phyloP scores from a whole-genome alignment of 2,113 vertebrate genomes.

The Machaerirhynchus nigripectus region DNA sequence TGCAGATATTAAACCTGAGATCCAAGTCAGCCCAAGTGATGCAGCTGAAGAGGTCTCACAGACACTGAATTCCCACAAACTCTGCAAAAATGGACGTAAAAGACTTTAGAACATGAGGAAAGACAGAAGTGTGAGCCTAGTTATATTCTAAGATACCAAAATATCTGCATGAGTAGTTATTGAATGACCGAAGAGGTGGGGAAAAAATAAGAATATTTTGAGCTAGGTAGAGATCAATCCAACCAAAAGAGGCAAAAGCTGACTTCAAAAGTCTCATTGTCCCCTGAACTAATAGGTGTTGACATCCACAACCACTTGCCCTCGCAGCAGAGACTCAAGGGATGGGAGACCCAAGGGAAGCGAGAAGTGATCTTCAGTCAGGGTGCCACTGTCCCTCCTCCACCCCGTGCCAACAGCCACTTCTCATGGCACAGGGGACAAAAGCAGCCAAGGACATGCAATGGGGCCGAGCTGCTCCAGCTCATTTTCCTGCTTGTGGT shows the following conservation, averaged over 20 bases:
- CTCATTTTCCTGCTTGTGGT: accelerated
- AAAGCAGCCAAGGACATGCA: accelerated
- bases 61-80: not conserved
- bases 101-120: not conserved
- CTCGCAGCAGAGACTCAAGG: not conserved
- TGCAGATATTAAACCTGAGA: not conserved
- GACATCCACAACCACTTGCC: not conserved
- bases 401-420: not conserved
- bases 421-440: not conserved
- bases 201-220: not conserved
- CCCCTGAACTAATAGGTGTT: not conserved
- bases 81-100: not conserved
- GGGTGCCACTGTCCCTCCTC: not conserved
- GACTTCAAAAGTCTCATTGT: not conserved
- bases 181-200: not conserved
- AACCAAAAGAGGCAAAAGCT: not conserved
- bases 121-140: not conserved
- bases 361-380: accelerated
- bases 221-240: not conserved
- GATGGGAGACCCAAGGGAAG: not conserved
- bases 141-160: not conserved
- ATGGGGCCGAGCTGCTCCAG: not conserved
- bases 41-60: not conserved
- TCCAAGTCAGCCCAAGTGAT: not conserved
- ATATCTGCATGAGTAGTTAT: not conserved